Evolutionary conservation across 2,888 invertebrate species (phyloP).

Genomic region (Meiosimyza decipiens): DNA sequence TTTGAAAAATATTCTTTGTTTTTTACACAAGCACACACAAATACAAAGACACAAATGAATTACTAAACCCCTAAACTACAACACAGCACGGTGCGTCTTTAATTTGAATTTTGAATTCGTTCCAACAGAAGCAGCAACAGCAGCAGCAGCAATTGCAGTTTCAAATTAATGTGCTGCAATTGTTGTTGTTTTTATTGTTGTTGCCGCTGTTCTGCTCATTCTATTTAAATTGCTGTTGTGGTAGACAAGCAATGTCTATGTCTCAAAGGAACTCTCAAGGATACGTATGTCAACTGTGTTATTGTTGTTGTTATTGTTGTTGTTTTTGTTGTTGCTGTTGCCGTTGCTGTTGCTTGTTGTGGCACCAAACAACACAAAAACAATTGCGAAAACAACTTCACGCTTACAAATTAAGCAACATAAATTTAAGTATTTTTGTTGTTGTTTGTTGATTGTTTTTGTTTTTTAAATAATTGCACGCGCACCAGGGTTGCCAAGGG

Average conservation of each 20-base stretch:
- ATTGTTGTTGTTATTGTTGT: conserved; percentile 2
- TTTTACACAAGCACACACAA: too few relatives aligned
- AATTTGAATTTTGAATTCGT: conserved; percentile 36
- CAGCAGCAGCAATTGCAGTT: too few relatives aligned
- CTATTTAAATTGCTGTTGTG: too few relatives aligned
- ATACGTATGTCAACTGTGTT: neutral
- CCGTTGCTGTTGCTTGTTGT: conserved; percentile 9
- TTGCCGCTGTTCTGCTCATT: too few relatives aligned
- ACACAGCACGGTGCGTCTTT: conserved; percentile 1
- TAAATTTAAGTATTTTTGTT: conserved; percentile 21
- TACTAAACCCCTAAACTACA: neutral
- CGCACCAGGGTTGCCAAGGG: too few relatives aligned
- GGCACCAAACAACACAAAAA: conserved; percentile 18
- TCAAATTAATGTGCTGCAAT: too few relatives aligned
- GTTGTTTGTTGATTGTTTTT: neutral
- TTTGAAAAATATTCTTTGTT: too few relatives aligned
- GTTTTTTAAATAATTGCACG: neutral
- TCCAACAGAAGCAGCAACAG: neutral
- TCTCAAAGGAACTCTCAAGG: too few relatives aligned
- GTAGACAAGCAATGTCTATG: too few relatives aligned
- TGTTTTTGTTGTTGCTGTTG: too few relatives aligned
- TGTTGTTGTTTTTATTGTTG: too few relatives aligned
- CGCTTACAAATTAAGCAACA: conserved; percentile 29
- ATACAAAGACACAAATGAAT: too few relatives aligned
- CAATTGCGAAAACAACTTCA: conserved; percentile 26